Conservation (phyloP, 1,140 invertebrate species). For the Ephestia elutella region DNA sequence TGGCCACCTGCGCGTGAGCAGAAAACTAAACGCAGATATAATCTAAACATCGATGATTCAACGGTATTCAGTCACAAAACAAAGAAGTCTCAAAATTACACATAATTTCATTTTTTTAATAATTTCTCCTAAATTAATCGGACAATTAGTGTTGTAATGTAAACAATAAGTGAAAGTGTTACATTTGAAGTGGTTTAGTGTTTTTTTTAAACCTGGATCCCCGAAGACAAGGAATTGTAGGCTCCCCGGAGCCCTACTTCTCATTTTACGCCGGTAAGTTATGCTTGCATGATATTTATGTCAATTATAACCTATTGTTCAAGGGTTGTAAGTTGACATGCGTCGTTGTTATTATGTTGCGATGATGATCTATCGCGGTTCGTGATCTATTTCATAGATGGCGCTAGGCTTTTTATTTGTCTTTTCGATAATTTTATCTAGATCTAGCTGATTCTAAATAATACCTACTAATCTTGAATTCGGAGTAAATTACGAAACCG, state of each 20-base stretch:
- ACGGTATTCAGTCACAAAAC: constrained; percentile 25
- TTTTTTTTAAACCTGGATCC: constrained; percentile 37
- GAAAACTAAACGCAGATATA: constrained; percentile 39
- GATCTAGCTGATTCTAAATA: too few species aligned
- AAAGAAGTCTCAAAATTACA: constrained; percentile 17
- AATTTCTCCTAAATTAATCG: not conserved
- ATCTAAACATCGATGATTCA: constrained; percentile 31
- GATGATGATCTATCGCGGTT: constrained; percentile 9
- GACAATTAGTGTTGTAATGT: not conserved
- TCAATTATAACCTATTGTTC: not conserved
- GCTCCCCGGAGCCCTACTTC: constrained; percentile 18
- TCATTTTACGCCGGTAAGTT: not conserved
- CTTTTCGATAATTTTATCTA: not conserved
- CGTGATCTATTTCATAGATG: constrained; percentile 30
- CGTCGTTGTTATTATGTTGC: too few species aligned
- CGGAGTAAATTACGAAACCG: too few species aligned
- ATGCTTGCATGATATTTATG: not conserved
- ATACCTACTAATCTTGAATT: too few species aligned
- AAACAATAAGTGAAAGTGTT: constrained; percentile 8
- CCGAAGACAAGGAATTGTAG: constrained; percentile 34
- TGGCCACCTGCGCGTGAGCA: constrained; percentile 42
- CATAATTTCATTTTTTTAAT: too few species aligned
- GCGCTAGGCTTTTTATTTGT: constrained; percentile 15
- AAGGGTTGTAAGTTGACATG: too few species aligned
- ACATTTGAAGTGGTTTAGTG: constrained; percentile 9